These are phyloP conservation scores for Catostylus mosaicus DNA, from an alignment of 30 jellyfish, hydroid and myxozoan species.

Conservation along the genomic window DNA sequence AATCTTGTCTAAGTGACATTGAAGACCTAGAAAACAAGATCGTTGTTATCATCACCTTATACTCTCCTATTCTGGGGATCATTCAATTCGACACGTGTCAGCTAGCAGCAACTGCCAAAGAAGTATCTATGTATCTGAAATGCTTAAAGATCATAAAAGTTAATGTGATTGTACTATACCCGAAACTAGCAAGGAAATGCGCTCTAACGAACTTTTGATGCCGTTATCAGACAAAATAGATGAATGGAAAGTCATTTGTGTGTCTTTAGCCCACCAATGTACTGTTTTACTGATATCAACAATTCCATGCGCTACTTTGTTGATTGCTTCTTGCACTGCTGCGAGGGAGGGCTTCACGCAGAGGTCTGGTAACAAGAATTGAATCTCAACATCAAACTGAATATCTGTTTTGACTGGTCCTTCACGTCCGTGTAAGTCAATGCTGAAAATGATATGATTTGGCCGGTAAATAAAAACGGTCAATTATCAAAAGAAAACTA, in stretches of 20 bases:
- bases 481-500: too few relatives aligned
- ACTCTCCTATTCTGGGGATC: too few relatives aligned
- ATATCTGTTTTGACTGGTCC: slow-evolving; percentile 9
- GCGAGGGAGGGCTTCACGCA: slow-evolving; percentile 56
- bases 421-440: slow-evolving; percentile 1
- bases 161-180: slow-evolving; percentile 16
- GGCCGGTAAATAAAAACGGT: too few relatives aligned
- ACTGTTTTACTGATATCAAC: slow-evolving; percentile 47
- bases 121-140: not conserved
- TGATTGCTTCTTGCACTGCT: slow-evolving; percentile 61
- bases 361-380: slow-evolving; percentile 64
- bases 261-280: slow-evolving; percentile 85
- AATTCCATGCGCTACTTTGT: slow-evolving; percentile 58
- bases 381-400: slow-evolving; percentile 56
- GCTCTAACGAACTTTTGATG: slow-evolving; percentile 3
- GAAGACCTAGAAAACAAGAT: slow-evolving; percentile 27
- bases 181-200: slow-evolving; percentile 21
- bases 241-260: slow-evolving; percentile 49
- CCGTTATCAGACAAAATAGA: slow-evolving; percentile 55
- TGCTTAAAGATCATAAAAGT: not conserved
- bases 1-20: slow-evolving; percentile 32
- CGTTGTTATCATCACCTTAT: not conserved
- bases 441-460: not conserved
- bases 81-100: not conserved
- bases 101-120: not conserved